Conservation (phyloP, 2,113 vertebrate species). For the Oplegnathus fasciatus region DNA sequence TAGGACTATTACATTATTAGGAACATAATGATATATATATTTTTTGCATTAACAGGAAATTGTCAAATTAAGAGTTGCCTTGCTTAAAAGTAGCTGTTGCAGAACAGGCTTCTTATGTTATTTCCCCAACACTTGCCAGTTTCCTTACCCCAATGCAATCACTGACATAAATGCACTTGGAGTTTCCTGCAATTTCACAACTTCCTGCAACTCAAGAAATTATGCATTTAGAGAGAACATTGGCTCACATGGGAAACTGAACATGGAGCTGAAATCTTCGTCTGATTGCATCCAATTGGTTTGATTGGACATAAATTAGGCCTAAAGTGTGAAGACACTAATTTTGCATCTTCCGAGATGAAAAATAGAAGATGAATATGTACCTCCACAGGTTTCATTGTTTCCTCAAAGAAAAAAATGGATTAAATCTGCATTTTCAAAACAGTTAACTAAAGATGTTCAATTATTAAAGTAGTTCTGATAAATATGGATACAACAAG, state of each 20-base stretch:
- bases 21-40: background rate
- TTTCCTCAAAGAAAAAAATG: background rate
- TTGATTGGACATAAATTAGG: background rate
- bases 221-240: background rate
- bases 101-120: background rate
- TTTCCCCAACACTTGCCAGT: background rate
- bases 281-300: background rate
- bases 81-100: background rate
- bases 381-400: background rate
- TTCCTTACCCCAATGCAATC: background rate
- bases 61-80: background rate
- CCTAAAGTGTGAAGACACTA: background rate
- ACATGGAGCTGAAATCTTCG: background rate
- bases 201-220: background rate
- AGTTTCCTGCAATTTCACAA: background rate
- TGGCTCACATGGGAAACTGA: background rate
- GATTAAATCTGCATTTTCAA: background rate
- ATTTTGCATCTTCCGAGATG: background rate
- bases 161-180: background rate
- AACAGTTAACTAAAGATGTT: background rate
- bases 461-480: background rate
- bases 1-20: background rate
- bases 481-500: background rate
- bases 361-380: background rate
- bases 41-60: background rate